Evolutionary conservation across 2,888 invertebrate species (phyloP).

Genomic region (Hypena proboscidalis): DNA sequence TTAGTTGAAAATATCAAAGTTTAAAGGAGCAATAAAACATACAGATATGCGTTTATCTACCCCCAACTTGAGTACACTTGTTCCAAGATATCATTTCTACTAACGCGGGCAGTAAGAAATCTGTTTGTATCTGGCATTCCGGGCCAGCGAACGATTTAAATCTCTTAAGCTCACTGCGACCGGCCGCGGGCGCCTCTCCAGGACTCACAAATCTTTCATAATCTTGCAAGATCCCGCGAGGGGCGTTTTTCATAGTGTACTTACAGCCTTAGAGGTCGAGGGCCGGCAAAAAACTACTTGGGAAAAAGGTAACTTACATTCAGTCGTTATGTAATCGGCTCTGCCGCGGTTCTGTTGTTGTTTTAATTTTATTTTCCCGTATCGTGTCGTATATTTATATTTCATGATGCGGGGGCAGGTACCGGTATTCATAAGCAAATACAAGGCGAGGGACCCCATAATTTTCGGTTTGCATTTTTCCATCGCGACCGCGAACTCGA

Average conservation of each 20-base stretch:
- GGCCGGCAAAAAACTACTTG: constrained; percentile 50
- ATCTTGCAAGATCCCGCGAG: constrained; percentile 77
- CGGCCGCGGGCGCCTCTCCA: constrained; percentile 74
- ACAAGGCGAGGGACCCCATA: constrained; percentile 83
- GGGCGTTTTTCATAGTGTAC: constrained; percentile 78
- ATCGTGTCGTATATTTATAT: constrained; percentile 71
- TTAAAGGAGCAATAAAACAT: constrained; percentile 43
- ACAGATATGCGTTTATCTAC: constrained; percentile 48
- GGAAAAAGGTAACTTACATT: constrained; percentile 46
- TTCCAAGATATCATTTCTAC: constrained; percentile 60
- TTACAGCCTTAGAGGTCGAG: constrained; percentile 53
- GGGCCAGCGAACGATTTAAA: constrained; percentile 83
- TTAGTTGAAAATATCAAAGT: constrained; percentile 23
- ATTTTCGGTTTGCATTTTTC: constrained; percentile 86
- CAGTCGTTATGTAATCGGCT: constrained; percentile 48
- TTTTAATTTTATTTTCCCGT: constrained; percentile 75
- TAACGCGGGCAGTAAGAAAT: constrained; percentile 72
- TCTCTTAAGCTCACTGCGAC: constrained; percentile 81
- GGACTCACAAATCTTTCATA: constrained; percentile 85
- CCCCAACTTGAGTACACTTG: constrained; percentile 47
- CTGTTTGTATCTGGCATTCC: constrained; percentile 83
- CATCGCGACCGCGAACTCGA: constrained; percentile 84
- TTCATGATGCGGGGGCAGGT: constrained; percentile 63
- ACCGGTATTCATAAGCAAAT: constrained; percentile 84
- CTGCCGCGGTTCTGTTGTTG: constrained; percentile 55